Percentiles rank a stretch among this genome's conserved stretches.
phyloP scores from a whole-genome alignment of 2,113 vertebrate species.

The Mus spicilegus region DNA sequence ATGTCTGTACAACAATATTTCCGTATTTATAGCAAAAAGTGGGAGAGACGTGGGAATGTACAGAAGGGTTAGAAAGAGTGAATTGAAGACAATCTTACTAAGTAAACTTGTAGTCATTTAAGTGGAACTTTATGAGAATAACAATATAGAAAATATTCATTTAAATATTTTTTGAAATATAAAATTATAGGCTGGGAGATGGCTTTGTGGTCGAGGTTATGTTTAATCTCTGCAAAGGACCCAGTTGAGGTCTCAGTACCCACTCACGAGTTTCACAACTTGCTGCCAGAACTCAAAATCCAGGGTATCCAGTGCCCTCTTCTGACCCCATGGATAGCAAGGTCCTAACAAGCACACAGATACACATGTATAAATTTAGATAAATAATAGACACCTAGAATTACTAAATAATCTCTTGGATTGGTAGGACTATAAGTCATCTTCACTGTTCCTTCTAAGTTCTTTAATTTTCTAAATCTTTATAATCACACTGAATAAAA shows the following conservation, averaged over 20 bases:
- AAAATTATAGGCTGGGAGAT: background rate
- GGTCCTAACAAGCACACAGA: background rate
- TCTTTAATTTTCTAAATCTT: conserved; percentile 42
- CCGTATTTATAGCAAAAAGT: background rate
- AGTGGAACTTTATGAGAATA: conserved; percentile 6
- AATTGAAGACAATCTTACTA: background rate
- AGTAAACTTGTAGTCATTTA: background rate
- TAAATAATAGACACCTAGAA: background rate
- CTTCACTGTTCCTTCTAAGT: conserved; percentile 31
- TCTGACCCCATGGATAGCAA: too few species aligned
- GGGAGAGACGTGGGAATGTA: background rate
- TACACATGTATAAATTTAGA: background rate
- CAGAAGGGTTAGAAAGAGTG: background rate
- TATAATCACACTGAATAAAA: conserved; percentile 48
- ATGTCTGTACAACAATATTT: background rate
- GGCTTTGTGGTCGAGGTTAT: background rate
- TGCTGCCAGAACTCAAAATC: too few species aligned
- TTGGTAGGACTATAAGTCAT: conserved; percentile 10
- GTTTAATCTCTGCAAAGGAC: background rate
- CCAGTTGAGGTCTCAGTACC: too few species aligned
- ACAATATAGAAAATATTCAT: background rate
- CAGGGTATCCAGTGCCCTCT: too few species aligned
- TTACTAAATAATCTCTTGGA: background rate
- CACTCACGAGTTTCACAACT: background rate
- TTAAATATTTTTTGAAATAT: conserved; percentile 1